Evolutionary conservation across 2,888 invertebrate species (phyloP).

Genomic region (Lasioglossum malachurum): DNA sequence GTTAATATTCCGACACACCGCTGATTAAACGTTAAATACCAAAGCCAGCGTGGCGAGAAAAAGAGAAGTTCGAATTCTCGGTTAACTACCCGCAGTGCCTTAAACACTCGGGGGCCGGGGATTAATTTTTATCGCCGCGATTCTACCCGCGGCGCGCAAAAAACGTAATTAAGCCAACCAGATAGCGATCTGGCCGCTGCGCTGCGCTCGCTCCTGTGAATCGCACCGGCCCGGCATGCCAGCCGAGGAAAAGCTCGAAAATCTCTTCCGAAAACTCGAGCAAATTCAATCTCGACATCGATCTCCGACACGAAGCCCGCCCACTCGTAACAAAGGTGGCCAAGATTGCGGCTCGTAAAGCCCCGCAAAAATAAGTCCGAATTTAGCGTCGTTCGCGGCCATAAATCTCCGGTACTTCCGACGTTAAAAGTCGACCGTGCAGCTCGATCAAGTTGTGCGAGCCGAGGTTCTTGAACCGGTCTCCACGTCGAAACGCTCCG

Average conservation of each 20-base stretch:
- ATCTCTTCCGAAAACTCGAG: slow-evolving; percentile 7
- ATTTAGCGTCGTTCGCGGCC: slow-evolving; percentile 51
- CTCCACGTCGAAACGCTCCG: slow-evolving; percentile 27
- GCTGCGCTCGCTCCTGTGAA: too few species aligned
- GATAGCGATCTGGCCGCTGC: neutral
- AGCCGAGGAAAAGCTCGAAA: neutral
- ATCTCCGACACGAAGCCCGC: slow-evolving; percentile 18
- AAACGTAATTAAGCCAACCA: neutral
- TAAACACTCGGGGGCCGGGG: neutral
- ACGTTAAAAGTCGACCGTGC: slow-evolving; percentile 54
- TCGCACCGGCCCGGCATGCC: too few species aligned
- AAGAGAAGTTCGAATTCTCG: neutral
- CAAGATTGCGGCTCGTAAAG: slow-evolving; percentile 54
- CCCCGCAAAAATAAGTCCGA: slow-evolving; percentile 51
- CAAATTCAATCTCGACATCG: slow-evolving; percentile 25
- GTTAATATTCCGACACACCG: neutral
- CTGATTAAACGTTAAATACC: neutral
- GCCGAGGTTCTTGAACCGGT: slow-evolving; percentile 56
- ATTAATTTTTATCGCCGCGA: slow-evolving; percentile 2
- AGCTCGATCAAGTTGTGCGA: slow-evolving; percentile 42
- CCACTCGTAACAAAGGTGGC: slow-evolving; percentile 48
- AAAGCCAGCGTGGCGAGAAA: neutral
- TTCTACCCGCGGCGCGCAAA: neutral
- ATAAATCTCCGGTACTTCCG: slow-evolving; percentile 62
- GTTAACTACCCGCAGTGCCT: neutral